Conservation (phyloP, 92 coral and sea anemone genomes). For the Porites cylindrica region DNA sequence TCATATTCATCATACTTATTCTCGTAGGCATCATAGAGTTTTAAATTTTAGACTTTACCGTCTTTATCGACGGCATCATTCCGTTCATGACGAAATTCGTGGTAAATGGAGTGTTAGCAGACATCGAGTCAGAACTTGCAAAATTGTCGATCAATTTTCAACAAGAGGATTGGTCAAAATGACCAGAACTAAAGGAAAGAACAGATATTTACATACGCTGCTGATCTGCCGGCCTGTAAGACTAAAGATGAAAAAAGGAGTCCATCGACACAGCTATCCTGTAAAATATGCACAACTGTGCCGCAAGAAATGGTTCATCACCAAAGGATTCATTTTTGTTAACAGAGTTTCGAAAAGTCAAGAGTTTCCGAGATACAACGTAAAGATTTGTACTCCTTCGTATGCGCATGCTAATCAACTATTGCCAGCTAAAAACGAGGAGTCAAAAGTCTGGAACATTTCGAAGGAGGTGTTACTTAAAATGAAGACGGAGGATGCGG, state of each 20-base stretch:
- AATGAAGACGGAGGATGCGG: constrained; percentile 17
- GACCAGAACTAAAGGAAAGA: constrained; percentile 39
- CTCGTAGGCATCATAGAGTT: constrained; percentile 37
- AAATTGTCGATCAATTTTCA: constrained; percentile 68
- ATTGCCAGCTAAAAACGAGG: constrained; percentile 10
- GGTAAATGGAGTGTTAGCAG: constrained; percentile 84
- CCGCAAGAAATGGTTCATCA: constrained; percentile 73
- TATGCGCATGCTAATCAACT: constrained; percentile 45
- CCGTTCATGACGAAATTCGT: constrained; percentile 76
- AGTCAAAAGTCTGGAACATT: constrained; percentile 35
- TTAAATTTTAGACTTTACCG: constrained; percentile 76
- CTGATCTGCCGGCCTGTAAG: constrained; percentile 74
- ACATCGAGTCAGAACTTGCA: constrained; percentile 79
- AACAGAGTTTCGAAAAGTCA: constrained; percentile 13
- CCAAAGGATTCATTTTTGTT: constrained; percentile 67
- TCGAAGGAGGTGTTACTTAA: constrained; percentile 2
- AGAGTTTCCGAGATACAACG: constrained; percentile 47
- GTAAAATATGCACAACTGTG: constrained; percentile 73
- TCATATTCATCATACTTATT: background rate
- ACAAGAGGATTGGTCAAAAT: constrained; percentile 84
- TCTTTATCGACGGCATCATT: constrained; percentile 73
- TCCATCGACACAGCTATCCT: constrained; percentile 29
- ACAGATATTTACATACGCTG: constrained; percentile 72
- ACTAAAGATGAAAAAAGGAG: constrained; percentile 50
- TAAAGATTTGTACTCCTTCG: constrained; percentile 70